These are phyloP conservation scores for Acropora yongei DNA, from an alignment of 64 coral and sea anemone species.

Conservation along the genomic window DNA sequence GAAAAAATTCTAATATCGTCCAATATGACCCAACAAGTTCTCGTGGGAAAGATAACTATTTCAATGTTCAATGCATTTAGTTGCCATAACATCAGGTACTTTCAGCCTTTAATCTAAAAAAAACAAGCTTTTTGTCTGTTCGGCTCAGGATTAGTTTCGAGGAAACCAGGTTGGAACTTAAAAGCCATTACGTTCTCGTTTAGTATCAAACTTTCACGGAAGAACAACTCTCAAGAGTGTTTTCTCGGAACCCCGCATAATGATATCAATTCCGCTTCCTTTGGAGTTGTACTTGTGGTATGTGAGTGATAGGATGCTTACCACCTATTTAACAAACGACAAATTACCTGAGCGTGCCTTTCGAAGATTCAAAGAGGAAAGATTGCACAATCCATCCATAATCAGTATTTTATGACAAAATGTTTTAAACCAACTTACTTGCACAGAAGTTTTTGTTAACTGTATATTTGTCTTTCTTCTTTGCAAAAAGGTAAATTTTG, in stretches of 20 bases:
- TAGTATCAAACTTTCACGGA: not conserved
- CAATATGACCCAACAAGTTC: constrained; percentile 19
- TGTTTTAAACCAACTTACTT: too few relatives aligned
- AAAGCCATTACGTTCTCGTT: not conserved
- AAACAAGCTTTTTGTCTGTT: not conserved
- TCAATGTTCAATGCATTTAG: not conserved
- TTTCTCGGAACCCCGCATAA: not conserved
- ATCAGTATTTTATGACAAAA: too few relatives aligned
- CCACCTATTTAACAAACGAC: not conserved
- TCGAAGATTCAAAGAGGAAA: too few relatives aligned
- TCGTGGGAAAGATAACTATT: constrained; percentile 18
- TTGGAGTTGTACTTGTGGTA: not conserved
- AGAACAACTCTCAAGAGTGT: not conserved
- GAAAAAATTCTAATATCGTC: not conserved
- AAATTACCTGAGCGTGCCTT: not conserved
- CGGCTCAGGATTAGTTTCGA: not conserved
- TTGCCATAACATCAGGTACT: not conserved
- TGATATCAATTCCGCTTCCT: not conserved
- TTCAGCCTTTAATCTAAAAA: not conserved
- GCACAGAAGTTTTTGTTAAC: too few relatives aligned
- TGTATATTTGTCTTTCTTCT: too few relatives aligned
- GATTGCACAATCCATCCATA: too few relatives aligned
- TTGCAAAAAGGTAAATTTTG: too few relatives aligned
- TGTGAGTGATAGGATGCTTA: not conserved
- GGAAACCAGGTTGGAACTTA: too few relatives aligned